Base-by-base conservation (phyloP, 2,888 invertebrate genomes). In the Mesorhabditis spiculigera region DNA sequence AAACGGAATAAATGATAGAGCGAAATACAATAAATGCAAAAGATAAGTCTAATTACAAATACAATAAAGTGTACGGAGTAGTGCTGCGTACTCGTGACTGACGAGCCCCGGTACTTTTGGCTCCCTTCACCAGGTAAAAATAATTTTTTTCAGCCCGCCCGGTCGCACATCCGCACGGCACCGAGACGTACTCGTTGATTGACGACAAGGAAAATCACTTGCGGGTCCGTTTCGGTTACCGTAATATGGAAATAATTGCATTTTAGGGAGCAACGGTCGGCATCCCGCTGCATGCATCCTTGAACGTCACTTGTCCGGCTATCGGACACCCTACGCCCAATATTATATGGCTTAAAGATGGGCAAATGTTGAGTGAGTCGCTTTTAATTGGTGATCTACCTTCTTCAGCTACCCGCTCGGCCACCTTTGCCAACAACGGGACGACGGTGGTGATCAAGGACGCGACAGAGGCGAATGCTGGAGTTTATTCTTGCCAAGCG, bases 241-340 rank as follows among this genome's bases (percentile, higher is more conserved):
- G 13, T 50, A 50, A n/a, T n/a, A n/a, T n/a, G n/a, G 50, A 50
- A n/a, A 10, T 50, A 50, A 50, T 50, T 13, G 58, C 58, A 50
- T 50, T 50, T 50, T n/a, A 50, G 58, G n/a, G 58, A 10, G 8
- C n/a, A n/a, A 10, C 58, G 1, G n/a, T 50, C 58, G 58, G n/a
- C 10, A n/a, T 50, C 10, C n/a, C 58, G 8, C 58, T 10, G n/a
- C 10, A n/a, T 50, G 10, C 8, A 50, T 50, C 58, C 8, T 13
- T 13, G n/a, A 50, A 50, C n/a, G n/a, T 50, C 8, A 50, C 58
- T 50, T 50, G 58, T 50, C 58, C 58, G 58, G 58, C 58, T 50
- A 10, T 50, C 8, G 58, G 58, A 50, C 58, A 50, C n/a, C 58
- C 58, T 50, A n/a, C n/a, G 58, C 58, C 58, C 8, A 50, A 10